Evolutionary conservation across 2,113 vertebrate genomes (phyloP).

Genomic region (Opisthocomus hoazin): DNA sequence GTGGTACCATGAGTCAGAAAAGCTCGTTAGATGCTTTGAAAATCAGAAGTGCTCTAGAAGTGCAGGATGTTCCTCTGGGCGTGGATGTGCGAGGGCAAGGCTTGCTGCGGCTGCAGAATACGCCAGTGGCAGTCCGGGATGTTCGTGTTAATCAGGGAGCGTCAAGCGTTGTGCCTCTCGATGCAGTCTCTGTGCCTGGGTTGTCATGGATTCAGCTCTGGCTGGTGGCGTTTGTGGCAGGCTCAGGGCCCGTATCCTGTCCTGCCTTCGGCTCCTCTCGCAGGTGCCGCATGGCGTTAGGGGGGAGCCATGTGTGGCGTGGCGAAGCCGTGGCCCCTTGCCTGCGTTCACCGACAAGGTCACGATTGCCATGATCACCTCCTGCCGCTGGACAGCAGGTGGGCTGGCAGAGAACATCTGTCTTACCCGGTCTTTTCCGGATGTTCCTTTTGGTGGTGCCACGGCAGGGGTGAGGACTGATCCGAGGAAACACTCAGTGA

Average conservation of each 20-base stretch:
- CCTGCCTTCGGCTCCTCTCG: background rate
- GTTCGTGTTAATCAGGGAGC: background rate
- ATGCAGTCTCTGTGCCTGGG: background rate
- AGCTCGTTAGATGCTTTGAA: background rate
- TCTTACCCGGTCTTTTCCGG: background rate
- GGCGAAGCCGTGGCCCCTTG: background rate
- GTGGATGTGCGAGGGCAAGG: background rate
- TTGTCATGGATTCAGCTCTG: slow-evolving; percentile 48
- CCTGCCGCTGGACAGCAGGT: background rate
- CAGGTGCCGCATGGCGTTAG: accelerated
- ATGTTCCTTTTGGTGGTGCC: slow-evolving; percentile 30
- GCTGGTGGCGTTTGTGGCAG: background rate
- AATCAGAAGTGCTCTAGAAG: background rate
- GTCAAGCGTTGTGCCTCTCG: background rate
- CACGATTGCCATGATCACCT: background rate
- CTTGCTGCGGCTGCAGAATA: background rate
- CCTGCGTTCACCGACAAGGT: background rate
- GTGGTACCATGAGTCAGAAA: background rate
- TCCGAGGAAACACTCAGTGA: background rate
- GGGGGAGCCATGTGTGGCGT: accelerated
- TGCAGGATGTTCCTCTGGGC: background rate
- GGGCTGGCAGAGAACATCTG: background rate
- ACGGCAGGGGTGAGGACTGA: background rate
- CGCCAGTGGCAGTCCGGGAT: background rate
- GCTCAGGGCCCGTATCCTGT: background rate